These are phyloP conservation scores for Amazona vittata DNA, from an alignment of 2,113 vertebrate genomes.

Conservation along the genomic window DNA sequence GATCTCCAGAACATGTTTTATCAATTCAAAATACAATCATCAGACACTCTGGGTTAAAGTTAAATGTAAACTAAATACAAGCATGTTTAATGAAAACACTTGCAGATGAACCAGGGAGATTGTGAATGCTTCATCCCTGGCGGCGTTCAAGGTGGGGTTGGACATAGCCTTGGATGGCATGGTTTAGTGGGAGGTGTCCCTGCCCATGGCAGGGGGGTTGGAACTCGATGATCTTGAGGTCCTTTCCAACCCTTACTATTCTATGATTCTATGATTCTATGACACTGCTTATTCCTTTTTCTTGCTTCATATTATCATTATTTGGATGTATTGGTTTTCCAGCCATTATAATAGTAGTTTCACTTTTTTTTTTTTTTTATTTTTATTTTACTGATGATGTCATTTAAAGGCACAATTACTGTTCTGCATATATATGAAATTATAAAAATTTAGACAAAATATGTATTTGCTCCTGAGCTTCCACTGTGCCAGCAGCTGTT, in stretches of 20 bases:
- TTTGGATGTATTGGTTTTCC: not conserved
- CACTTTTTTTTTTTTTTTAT: not conserved
- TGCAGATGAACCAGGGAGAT: not conserved
- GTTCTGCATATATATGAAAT: not conserved
- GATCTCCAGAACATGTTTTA: not conserved
- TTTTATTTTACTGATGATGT: not conserved
- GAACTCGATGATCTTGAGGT: too few species aligned
- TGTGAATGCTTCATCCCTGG: too few species aligned
- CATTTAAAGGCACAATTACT: not conserved
- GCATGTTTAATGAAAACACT: not conserved
- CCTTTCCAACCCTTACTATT: too few species aligned
- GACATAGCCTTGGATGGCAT: too few species aligned
- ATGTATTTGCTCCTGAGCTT: not conserved
- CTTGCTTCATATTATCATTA: not conserved
- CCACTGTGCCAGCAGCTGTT: not conserved
- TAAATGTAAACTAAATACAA: not conserved
- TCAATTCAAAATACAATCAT: not conserved
- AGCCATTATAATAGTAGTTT: not conserved
- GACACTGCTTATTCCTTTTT: not conserved
- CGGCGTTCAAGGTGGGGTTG: too few species aligned
- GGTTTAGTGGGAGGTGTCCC: too few species aligned
- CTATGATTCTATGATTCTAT: too few species aligned
- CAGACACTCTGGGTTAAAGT: not conserved
- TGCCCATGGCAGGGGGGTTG: too few species aligned
- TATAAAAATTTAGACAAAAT: not conserved